Evolutionary conservation across 2,113 vertebrate genomes (phyloP).

Genomic region (Brachypodius melanocephalos): DNA sequence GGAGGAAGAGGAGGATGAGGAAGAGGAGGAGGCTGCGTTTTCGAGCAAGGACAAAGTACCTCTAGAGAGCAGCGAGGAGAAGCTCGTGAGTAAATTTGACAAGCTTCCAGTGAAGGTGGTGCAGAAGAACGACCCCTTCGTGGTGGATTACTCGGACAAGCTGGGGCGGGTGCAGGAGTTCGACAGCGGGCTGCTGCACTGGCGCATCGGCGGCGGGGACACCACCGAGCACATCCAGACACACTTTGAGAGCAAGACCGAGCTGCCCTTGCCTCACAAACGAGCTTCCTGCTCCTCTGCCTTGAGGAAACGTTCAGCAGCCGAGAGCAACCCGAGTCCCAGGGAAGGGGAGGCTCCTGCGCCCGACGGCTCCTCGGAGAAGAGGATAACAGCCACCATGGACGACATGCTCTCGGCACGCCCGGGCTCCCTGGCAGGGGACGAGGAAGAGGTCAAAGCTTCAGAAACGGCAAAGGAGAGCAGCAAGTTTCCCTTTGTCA

Average conservation of each 20-base stretch:
- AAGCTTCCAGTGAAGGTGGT: slow-evolving; percentile 93
- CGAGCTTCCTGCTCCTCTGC: slow-evolving; percentile 66
- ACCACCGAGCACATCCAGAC: slow-evolving; percentile 98
- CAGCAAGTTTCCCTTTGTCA: slow-evolving; percentile 75
- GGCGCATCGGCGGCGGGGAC: slow-evolving; percentile 96
- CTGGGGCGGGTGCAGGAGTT: slow-evolving; percentile 91
- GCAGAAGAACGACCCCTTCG: slow-evolving; percentile 90
- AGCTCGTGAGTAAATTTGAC: slow-evolving; percentile 93
- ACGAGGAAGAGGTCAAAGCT: slow-evolving; percentile 79
- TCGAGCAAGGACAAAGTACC: slow-evolving; percentile 70
- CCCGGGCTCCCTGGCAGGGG: slow-evolving; percentile 81
- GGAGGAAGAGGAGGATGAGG: slow-evolving; percentile 75
- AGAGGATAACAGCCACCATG: slow-evolving; percentile 85
- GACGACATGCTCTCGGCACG: slow-evolving; percentile 88
- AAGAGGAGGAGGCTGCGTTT: slow-evolving; percentile 80
- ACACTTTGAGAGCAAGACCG: slow-evolving; percentile 90
- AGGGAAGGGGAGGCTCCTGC: slow-evolving; percentile 70
- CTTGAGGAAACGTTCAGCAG: slow-evolving; percentile 68
- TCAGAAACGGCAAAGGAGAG: slow-evolving; percentile 74
- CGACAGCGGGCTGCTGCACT: slow-evolving; percentile 93
- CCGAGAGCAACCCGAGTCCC: slow-evolving; percentile 60
- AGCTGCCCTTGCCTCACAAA: slow-evolving; percentile 78
- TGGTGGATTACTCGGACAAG: slow-evolving; percentile 85
- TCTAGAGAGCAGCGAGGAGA: slow-evolving; percentile 77
- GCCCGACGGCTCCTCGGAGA: slow-evolving; percentile 72